Conservation (phyloP, 2,113 vertebrate genomes). For the Chamaea fasciata region DNA sequence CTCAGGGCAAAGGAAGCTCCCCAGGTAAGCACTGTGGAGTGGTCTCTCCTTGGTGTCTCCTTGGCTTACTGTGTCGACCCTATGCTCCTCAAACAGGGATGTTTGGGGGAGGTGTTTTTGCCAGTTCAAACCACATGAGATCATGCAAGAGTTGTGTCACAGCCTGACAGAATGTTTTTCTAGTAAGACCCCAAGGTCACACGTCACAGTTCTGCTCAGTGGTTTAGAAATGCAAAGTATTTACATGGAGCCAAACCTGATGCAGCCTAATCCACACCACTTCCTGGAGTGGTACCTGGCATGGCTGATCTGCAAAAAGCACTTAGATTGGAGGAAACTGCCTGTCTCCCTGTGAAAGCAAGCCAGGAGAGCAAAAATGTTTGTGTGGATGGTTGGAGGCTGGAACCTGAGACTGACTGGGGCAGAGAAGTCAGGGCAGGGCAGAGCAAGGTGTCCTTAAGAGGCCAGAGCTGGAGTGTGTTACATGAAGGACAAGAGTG, state of each 20-base stretch:
- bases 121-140: neutral
- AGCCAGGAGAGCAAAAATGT: neutral
- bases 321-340: neutral
- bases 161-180: neutral
- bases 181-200: neutral
- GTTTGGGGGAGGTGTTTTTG: neutral
- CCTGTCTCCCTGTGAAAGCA: neutral
- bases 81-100: neutral
- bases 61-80: neutral
- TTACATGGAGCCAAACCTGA: neutral
- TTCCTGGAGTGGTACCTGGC: neutral
- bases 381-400: neutral
- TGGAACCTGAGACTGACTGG: neutral
- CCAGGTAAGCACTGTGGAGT: rapidly evolving
- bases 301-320: neutral
- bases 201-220: neutral
- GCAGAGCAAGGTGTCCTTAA: neutral
- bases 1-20: neutral
- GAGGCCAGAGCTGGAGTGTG: neutral
- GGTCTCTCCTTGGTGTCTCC: neutral
- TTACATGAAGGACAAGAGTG: neutral
- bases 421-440: neutral
- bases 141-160: neutral
- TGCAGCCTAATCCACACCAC: neutral
- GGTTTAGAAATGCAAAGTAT: neutral